Conservation (phyloP, 2,888 invertebrate genomes). For the Trissoscelio sp. region DNA sequence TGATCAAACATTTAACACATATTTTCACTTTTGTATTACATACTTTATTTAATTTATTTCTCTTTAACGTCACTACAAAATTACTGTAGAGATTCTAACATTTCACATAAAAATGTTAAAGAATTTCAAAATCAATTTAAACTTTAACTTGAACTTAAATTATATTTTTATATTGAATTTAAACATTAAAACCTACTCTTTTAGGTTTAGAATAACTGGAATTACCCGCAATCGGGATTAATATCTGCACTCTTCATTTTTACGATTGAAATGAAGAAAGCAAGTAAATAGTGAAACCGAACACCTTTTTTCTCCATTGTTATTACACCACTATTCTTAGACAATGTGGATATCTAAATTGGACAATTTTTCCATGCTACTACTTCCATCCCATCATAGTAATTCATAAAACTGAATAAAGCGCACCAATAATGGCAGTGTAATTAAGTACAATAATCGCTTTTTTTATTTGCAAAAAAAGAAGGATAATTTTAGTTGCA, state of each 20-base stretch:
- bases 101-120: slow-evolving; percentile 15
- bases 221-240: too few species aligned
- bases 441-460: slow-evolving; percentile 46
- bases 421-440: neutral
- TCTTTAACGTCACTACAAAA: slow-evolving; percentile 15
- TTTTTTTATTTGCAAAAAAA: slow-evolving; percentile 37
- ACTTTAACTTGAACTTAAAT: neutral
- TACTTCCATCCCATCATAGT: slow-evolving; percentile 1
- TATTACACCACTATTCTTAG: slow-evolving; percentile 18
- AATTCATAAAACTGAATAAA: slow-evolving; percentile 38
- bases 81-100: slow-evolving; percentile 1
- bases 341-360: slow-evolving; percentile 13
- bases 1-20: slow-evolving; percentile 40
- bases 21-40: slow-evolving; percentile 45
- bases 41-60: slow-evolving; percentile 19
- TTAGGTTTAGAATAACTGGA: too few species aligned
- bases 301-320: slow-evolving; percentile 38
- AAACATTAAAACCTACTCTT: too few species aligned
- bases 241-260: slow-evolving; percentile 3
- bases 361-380: slow-evolving; percentile 13
- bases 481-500: slow-evolving; percentile 42
- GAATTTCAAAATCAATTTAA: neutral
- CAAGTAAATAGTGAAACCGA: slow-evolving; percentile 49
- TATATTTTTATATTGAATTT: neutral
- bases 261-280: slow-evolving; percentile 16